Evolutionary conservation across 2,113 vertebrate genomes (phyloP), one percentile per base, ranked within the genome.

Genomic region (Pedetes capensis): DNA sequence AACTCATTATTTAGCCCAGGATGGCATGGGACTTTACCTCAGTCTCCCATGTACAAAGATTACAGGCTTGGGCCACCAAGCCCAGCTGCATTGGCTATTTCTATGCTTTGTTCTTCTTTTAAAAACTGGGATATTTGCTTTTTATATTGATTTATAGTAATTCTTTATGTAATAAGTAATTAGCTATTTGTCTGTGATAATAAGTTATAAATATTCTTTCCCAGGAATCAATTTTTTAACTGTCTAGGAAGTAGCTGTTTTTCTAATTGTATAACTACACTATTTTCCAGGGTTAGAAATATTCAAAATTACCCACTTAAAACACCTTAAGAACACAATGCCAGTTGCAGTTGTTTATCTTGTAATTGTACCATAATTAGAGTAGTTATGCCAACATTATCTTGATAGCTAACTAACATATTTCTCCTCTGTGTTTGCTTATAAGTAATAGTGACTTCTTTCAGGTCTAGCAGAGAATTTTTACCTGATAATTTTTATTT

Each of bases 291-390:
- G 9, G 23, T 75, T 66, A 91, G 83, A 91, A 91, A 89, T 89
- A 87, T 18, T 61, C 37, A 53, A 0, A n/a, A 53, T 87, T 83
- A 71, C 32, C 34, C 59, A 68, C 18, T 74, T 80, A 76, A 47
- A 93, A 91, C 32, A 85, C 34, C 37, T 39, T 72, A 64, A 83
- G 89, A 84, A 80, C 57, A 53, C 39, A 32, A 66, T 92, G 47
- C 32, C n/a, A 66, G 49, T 51, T 74, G 68, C 93, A 91, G 71
- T 86, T 89, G 17, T 89, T 81, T 87, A 66, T 84, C 25, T 93
- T 23, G 53, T 42, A 89, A 69, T 68, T 93, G 20, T 1, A 69
- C 51, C 49, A 29, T 79, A 63, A 76, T 85, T 95, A 78, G 53
- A 69, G 16, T 81, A 89, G 61, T 59, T 85, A 76, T 6, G 37